A percentile compares a stretch with the other conserved stretches of the same genome.
These are phyloP conservation scores for Camponotus floridanus DNA, from an alignment of 1,140 invertebrate species.

Conservation along the genomic window DNA sequence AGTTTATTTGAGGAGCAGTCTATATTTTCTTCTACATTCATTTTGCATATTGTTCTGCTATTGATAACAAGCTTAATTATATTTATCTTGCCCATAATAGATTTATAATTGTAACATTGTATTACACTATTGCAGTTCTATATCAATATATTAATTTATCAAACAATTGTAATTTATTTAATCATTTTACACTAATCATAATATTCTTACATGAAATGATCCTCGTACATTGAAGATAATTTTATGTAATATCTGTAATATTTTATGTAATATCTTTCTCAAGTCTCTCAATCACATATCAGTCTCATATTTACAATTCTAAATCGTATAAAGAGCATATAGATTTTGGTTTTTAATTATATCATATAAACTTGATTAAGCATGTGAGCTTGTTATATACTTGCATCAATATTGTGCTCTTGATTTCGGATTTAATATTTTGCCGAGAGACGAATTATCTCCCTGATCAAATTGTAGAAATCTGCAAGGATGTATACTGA, in stretches of 20 bases:
- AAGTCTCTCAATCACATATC: neutral
- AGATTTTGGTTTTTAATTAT: constrained; percentile 16
- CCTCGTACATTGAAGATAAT: neutral
- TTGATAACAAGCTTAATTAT: neutral
- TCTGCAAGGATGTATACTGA: neutral
- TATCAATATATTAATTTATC: neutral
- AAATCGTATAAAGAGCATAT: neutral
- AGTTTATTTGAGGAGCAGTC: neutral
- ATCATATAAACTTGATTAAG: constrained; percentile 32
- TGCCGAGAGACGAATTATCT: neutral
- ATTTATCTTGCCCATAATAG: neutral
- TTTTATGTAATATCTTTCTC: neutral
- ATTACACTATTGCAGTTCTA: neutral
- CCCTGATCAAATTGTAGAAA: neutral
- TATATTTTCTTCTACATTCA: constrained; percentile 11
- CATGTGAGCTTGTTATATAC: neutral
- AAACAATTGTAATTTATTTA: neutral
- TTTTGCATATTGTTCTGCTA: neutral
- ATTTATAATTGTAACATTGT: constrained; percentile 25
- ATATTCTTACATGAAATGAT: constrained; percentile 6
- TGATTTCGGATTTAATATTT: neutral
- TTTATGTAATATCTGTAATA: neutral
- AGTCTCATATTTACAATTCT: constrained; percentile 46
- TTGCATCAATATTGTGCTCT: neutral
- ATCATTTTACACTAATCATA: too few species aligned